phyloP scores from a whole-genome alignment of 2,113 vertebrate species.

The Ceyx cyanopectus region DNA sequence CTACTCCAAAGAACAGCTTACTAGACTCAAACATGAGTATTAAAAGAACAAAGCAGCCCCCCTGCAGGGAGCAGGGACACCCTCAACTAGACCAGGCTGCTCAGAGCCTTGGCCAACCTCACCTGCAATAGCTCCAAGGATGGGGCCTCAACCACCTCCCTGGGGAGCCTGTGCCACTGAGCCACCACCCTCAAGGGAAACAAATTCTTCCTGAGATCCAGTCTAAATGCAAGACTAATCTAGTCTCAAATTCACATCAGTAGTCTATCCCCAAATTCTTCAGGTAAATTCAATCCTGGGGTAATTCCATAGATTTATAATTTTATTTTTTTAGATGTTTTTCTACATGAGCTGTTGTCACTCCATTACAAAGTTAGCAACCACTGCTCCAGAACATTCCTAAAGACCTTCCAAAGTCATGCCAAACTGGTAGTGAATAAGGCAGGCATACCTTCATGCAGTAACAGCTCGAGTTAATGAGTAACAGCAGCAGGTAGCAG shows the following conservation, averaged over 20 bases:
- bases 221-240: neutral
- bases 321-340: neutral
- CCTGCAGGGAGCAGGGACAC: no score
- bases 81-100: no score
- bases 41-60: neutral
- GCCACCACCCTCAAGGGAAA: no score
- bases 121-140: no score
- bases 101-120: no score
- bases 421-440: neutral
- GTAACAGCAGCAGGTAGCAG: neutral
- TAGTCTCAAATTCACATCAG: neutral
- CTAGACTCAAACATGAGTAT: neutral
- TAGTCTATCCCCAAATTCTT: neutral
- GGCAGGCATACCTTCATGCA: neutral
- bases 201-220: no score
- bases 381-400: neutral
- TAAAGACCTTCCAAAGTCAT: neutral
- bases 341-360: neutral
- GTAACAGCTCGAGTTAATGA: neutral
- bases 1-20: neutral
- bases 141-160: no score
- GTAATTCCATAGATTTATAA: neutral
- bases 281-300: fast-evolving
- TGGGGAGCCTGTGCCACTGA: no score
- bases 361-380: neutral